phyloP scores from a whole-genome alignment of 2,113 vertebrate species.

The Periophthalmodon schlosseri region DNA sequence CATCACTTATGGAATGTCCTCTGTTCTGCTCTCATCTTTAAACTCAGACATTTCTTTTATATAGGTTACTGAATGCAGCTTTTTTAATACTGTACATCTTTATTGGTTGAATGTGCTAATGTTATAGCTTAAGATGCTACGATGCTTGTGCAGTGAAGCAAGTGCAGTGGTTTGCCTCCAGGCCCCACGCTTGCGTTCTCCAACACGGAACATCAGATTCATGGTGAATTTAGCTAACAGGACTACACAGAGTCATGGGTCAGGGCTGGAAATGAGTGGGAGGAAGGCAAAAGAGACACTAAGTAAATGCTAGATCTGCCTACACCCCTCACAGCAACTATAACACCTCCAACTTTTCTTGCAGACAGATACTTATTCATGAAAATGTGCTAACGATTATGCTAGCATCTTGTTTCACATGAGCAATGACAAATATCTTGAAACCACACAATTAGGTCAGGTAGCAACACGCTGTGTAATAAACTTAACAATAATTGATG shows the following conservation, averaged over 20 bases:
- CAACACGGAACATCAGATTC: conserved; percentile 45
- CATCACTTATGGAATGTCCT: not conserved
- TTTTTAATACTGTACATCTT: not conserved
- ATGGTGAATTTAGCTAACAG: conserved; percentile 35
- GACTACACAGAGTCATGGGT: conserved; percentile 19
- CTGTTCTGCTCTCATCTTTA: not conserved
- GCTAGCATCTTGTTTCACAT: too few relatives aligned
- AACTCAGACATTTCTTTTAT: not conserved
- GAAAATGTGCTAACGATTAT: too few relatives aligned
- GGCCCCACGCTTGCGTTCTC: conserved; percentile 22
- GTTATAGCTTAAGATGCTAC: not conserved
- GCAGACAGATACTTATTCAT: not conserved
- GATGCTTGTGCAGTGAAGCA: conserved; percentile 31
- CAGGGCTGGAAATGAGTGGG: conserved; percentile 10
- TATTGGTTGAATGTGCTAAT: not conserved
- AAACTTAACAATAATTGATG: too few relatives aligned
- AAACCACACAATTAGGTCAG: too few relatives aligned
- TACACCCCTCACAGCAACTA: not conserved
- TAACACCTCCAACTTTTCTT: not conserved
- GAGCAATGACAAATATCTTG: too few relatives aligned
- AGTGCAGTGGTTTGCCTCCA: conserved; percentile 17
- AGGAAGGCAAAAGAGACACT: not conserved
- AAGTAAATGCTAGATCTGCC: not conserved
- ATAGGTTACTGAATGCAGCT: not conserved
- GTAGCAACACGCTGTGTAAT: too few relatives aligned